A percentile compares a stretch with the other conserved stretches of the same genome.
Conservation (phyloP, 2,888 invertebrate genomes). For the Brachypalpus laphriformis region DNA sequence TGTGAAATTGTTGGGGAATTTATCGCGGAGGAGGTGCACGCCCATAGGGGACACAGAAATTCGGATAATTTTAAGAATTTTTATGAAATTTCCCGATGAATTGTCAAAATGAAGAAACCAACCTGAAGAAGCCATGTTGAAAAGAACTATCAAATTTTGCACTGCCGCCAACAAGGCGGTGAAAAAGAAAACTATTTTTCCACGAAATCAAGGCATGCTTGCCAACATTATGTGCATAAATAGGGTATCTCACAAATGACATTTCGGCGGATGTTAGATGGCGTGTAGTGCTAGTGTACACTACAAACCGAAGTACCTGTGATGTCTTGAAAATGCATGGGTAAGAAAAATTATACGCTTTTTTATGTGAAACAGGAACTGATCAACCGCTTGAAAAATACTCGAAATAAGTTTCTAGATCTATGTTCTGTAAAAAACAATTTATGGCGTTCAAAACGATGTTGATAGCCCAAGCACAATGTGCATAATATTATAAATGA, state of each 20-base stretch:
- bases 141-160: conserved; percentile 78
- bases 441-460: too few species aligned
- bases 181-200: conserved; percentile 55
- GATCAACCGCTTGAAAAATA: too few species aligned
- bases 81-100: conserved; percentile 16
- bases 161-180: conserved; percentile 81
- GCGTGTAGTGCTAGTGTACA: background rate
- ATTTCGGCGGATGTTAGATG: background rate
- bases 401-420: too few species aligned
- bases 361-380: too few species aligned
- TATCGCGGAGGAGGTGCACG: background rate
- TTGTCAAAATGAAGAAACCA: conserved; percentile 83
- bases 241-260: background rate
- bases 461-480: too few species aligned
- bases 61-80: conserved; percentile 30
- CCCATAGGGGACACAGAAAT: background rate
- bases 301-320: background rate
- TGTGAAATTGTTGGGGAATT: conserved; percentile 4
- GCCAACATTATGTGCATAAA: conserved; percentile 1
- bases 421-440: too few species aligned
- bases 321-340: too few species aligned
- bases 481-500: too few species aligned
- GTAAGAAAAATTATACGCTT: too few species aligned
- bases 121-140: conserved; percentile 90
- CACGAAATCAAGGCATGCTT: conserved; percentile 49